Percentiles rank a stretch among this genome's conserved stretches.
Conservation (phyloP, 2,113 vertebrate species). For the Furnarius figulus region DNA sequence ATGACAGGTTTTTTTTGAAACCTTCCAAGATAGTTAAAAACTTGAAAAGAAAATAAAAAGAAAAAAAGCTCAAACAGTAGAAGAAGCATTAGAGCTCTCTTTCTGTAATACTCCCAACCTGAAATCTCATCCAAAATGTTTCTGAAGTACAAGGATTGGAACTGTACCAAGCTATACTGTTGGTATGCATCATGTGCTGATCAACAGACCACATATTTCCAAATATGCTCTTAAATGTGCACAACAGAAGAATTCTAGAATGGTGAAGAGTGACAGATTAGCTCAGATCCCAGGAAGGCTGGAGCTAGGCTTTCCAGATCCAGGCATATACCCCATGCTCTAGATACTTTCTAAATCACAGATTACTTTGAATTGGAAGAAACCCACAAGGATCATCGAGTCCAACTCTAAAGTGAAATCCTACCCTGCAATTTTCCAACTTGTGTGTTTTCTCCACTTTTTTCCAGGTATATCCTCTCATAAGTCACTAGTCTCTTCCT, state of each 20-base stretch:
- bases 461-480: not conserved
- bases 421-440: not conserved
- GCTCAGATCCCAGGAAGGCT: not conserved
- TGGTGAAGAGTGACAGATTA: not conserved
- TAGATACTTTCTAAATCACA: not conserved
- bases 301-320: not conserved
- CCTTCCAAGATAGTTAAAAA: slow-evolving; percentile 77
- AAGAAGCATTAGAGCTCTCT: not conserved
- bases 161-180: not conserved
- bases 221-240: not conserved
- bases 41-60: slow-evolving; percentile 54
- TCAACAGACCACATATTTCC: not conserved
- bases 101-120: not conserved
- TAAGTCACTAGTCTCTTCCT: not conserved
- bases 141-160: not conserved
- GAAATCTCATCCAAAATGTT: not conserved
- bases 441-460: not conserved
- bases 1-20: slow-evolving; percentile 76
- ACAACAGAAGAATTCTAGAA: not conserved
- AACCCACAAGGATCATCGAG: fast-evolving
- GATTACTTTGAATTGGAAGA: not conserved
- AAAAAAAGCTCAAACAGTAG: not conserved
- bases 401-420: not conserved
- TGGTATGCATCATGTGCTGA: not conserved
- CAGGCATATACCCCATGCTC: not conserved